phyloP scores from a whole-genome alignment of 2,888 invertebrate species.

The Latrodectus elegans region DNA sequence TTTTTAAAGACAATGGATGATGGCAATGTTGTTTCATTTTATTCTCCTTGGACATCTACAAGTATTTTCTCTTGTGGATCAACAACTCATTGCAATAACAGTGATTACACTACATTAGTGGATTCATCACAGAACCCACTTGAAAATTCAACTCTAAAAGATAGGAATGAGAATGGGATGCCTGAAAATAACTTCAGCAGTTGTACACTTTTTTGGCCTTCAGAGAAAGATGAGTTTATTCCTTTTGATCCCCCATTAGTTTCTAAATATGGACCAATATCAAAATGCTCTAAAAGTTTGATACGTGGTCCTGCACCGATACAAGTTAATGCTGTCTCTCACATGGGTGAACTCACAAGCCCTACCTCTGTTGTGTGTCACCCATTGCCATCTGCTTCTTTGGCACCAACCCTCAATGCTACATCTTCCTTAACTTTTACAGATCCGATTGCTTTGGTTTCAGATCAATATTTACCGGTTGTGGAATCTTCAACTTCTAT shows the following conservation, averaged over 20 bases:
- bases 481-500: constrained; percentile 59
- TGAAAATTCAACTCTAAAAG: constrained; percentile 31
- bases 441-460: constrained; percentile 65
- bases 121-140: constrained; percentile 25
- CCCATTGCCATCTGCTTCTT: constrained; percentile 69
- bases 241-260: constrained; percentile 81
- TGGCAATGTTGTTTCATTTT: constrained; percentile 71
- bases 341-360: constrained; percentile 69
- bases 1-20: constrained; percentile 40
- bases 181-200: constrained; percentile 37
- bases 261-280: constrained; percentile 83
- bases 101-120: constrained; percentile 18
- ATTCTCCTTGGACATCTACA: constrained; percentile 73
- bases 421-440: constrained; percentile 51
- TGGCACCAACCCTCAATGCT: constrained; percentile 66
- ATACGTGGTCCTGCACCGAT: constrained; percentile 69
- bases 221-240: constrained; percentile 81
- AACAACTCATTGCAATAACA: constrained; percentile 27
- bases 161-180: constrained; percentile 27
- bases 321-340: constrained; percentile 70
- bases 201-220: constrained; percentile 72
- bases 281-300: constrained; percentile 74
- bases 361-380: constrained; percentile 67
- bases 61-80: constrained; percentile 71
- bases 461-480: constrained; percentile 63